Evolutionary conservation across 2,113 vertebrate genomes (phyloP), one percentile per base, ranked within the genome.

Genomic region (Protobothrops mucrosquamatus): DNA sequence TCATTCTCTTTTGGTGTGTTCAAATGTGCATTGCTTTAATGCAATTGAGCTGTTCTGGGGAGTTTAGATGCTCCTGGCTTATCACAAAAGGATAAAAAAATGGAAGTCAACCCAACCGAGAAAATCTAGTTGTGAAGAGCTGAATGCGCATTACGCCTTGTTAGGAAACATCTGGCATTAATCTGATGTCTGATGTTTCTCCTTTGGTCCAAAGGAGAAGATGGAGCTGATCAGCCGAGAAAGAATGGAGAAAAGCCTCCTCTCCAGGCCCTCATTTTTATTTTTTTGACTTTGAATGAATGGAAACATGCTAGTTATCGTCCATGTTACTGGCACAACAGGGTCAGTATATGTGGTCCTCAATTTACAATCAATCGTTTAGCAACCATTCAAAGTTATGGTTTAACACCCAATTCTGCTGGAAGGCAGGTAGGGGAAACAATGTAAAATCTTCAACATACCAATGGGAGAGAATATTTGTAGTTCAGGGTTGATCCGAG

Each of bases 51-150:
- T 95, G 91, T 89, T 54, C 26, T 94, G 94, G 94, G 93, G 94
- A 87, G 64, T 95, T 97, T 94, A 95, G 88, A 64, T 90, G 61
- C 89, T 20, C 24, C 91, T 94, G 95, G 93, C 54, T 96, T 39
- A 94, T 94, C 86, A 93, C 94, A 93, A 61, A 92, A 91, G 57
- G 90, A 93, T 85, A 51, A 48, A 12, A 61, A 95, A 96, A 92
- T 81, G 85, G 95, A 97, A 95, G 94, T 92, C 96, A 94, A 93
- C 95, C 94, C 91, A 90, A 93, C 94, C 87, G 92, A 94, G 94
- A 89, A 94, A 96, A 96, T 92, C 91, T 54, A 87, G 90, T 90
- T 43, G 93, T 91, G 96, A 96, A 93, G 39, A 88, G 11, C 93
- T 94, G 91, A 90, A 90, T 93, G 93, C 26, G 6, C 91, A 91